Base-by-base conservation (phyloP, 2,113 vertebrate genomes). In the Tragulus kanchil region DNA sequence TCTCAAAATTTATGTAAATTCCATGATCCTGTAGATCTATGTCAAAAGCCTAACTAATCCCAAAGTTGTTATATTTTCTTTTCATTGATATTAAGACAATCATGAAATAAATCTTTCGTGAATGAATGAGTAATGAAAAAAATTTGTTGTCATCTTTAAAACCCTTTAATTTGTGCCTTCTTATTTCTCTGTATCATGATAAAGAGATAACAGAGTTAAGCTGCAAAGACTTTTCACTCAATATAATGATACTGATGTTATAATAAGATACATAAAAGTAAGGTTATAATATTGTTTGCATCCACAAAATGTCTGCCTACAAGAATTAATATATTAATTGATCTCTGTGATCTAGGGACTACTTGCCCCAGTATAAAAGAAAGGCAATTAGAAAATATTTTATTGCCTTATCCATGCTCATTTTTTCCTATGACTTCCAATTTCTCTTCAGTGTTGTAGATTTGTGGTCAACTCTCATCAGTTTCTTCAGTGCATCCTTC, bases 401-500 rank as follows among this genome's bases (percentile, higher is more conserved):
- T 9, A 28, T 31, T 93, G 26, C 25, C 48, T 85, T 77, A n/a
- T 54, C 48, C 16, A 77, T 1, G 9, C 45, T 28, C 69, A 13
- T 15, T 52, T 59, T 81, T 19, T 42, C 23, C 36, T 71, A 21
- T 71, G 73, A 52, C 8, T 82, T 77, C 36, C 25, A 71, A 12
- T 17, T 58, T 6, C 7, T 85, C 52, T n/a, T 64, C 8, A 16
- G 8, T 89, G 89, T 69, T 69, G 42, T n/a, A 67, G 81, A 54
- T 61, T 59, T 12, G 8, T 64, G 21, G 42, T 86, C 56, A 71
- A 92, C 5, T 64, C 3, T 90, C 28, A 90, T 19, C 17, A 96
- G 64, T 26, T 83, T 97, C 52, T 64, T 95, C 61, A 97, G 50
- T 17, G 94, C 94, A 19, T 48, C 69, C 50, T 96, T 97, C 88